A percentile compares a stretch with the other conserved stretches of the same genome.
phyloP scores from a whole-genome alignment of 1,140 invertebrate genomes.

The Muscidifurax raptorellus region DNA sequence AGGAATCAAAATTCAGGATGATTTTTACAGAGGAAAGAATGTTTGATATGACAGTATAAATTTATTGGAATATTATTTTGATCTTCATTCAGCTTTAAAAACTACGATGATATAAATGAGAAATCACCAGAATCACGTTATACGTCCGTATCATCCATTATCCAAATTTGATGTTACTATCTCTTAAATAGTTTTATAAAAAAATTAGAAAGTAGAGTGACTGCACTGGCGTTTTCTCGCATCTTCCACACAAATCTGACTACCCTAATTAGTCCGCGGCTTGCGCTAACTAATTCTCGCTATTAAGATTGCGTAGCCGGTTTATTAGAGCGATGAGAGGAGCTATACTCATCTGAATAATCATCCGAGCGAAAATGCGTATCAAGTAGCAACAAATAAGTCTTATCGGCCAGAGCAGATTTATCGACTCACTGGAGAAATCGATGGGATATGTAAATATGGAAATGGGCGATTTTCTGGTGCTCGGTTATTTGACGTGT shows the following conservation, averaged over 20 bases:
- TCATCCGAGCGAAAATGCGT: not conserved
- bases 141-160: too few species aligned
- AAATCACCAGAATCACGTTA: too few species aligned
- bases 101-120: too few species aligned
- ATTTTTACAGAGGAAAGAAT: too few species aligned
- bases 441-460: not conserved
- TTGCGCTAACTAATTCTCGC: conserved; percentile 6
- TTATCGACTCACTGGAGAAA: not conserved
- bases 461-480: too few species aligned
- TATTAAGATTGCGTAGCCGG: conserved; percentile 17
- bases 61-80: too few species aligned
- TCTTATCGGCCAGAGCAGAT: not conserved
- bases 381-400: not conserved
- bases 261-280: not conserved
- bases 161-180: too few species aligned
- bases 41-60: too few species aligned
- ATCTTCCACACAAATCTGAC: not conserved
- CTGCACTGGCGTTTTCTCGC: not conserved
- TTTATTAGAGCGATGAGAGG: not conserved
- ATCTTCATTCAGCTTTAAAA: too few species aligned
- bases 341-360: not conserved
- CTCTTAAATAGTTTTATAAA: not conserved
- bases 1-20: too few species aligned
- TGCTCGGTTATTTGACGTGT: too few species aligned
- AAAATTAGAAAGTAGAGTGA: not conserved